Conservation (phyloP, 2,888 invertebrate genomes). For the Pseudococcus jackbeardsleyi region DNA sequence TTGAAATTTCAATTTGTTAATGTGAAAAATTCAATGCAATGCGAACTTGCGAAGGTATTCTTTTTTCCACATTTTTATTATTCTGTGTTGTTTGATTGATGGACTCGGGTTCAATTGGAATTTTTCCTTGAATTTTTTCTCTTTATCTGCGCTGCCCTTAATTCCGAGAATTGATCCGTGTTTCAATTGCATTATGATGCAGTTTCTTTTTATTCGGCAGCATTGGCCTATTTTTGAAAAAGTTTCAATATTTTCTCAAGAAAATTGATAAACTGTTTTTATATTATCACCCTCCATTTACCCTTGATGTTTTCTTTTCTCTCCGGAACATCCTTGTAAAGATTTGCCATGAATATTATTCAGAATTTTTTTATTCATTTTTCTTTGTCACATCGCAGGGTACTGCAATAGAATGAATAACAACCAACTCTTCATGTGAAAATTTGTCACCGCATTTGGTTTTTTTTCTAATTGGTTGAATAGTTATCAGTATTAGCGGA, state of each 20-base stretch:
- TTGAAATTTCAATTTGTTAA: background rate
- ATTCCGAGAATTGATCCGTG: background rate
- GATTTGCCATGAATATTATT: background rate
- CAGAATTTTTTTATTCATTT: background rate
- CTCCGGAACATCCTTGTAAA: background rate
- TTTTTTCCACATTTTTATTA: background rate
- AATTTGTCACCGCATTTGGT: background rate
- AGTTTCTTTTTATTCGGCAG: background rate
- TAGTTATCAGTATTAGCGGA: background rate
- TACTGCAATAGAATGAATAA: background rate
- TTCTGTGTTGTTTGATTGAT: background rate
- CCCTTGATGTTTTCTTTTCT: background rate
- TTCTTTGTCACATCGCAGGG: background rate
- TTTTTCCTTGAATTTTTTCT: conserved; percentile 11
- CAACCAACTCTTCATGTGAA: background rate
- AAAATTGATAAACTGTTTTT: no score
- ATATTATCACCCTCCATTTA: background rate
- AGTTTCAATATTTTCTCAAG: background rate
- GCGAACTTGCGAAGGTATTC: background rate
- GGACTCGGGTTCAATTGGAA: background rate
- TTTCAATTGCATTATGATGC: background rate
- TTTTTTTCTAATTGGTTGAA: background rate
- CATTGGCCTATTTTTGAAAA: background rate
- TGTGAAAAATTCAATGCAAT: background rate
- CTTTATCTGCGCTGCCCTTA: background rate